Base-by-base conservation (phyloP, 2,797 vertebrate genomes). In the Acanthornis magna region DNA sequence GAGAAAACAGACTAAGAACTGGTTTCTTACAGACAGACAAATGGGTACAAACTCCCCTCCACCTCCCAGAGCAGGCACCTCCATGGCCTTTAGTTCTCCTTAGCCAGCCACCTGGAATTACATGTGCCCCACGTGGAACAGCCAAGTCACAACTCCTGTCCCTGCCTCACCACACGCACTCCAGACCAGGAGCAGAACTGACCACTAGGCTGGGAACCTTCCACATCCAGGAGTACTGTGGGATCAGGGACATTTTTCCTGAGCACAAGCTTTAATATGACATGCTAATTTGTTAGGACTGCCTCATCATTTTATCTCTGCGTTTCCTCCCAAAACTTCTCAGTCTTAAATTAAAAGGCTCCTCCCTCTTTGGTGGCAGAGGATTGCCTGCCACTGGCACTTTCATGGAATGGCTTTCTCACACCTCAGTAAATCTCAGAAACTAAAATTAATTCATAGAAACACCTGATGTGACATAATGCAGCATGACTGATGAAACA, bases 401-500 rank as follows among this genome's bases (percentile, higher is more conserved):
- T 93, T 88, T 92, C 90, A 92, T 75, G 43, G 94, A 95, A 97
- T 92, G 85, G 83, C 54, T 96, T 81, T 89, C 89, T 95, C 95
- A 91, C 93, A 97, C 89, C 78, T 93, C 96, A 91, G 90, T 91
- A 96, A 81, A 93, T 94, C 95, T 96, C 90, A 97, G 89, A 96
- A 87, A 89, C 54, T 79, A 83, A 94, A 96, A 97, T 92, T 94
- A 97, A 97, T 97, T 97, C 88, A 88, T 58, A 97, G 95, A 89
- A 96, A 85, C 83, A 90, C 83, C 89, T 97, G 97, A 96, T 89
- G 86, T 96, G 94, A 73, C 89, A 23, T 97, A 97, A 98, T 93
- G 80, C 86, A 54, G 94, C 89, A 78, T 97, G 97, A 97, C 96
- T 97, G 97, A 97, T 98, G 94, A 96, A 96, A 97, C 91, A 85